Conservation (phyloP, 92 coral and sea anemone genomes). For the Palythoa caribaeorum region DNA sequence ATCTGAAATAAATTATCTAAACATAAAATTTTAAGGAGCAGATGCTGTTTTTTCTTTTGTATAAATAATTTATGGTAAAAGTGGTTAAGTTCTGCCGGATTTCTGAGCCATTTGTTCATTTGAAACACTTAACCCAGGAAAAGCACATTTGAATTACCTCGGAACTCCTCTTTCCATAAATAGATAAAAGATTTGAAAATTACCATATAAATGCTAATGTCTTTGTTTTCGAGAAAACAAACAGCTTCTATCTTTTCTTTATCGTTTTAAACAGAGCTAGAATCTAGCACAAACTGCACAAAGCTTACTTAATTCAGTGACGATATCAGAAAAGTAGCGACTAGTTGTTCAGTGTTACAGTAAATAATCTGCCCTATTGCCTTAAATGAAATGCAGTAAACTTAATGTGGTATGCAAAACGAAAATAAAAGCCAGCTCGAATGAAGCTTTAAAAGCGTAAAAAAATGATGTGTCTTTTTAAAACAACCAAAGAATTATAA, state of each 20-base stretch:
- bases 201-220: slow-evolving; percentile 22
- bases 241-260: background rate
- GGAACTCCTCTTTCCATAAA: background rate
- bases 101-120: background rate
- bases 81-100: background rate
- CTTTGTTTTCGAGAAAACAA: background rate
- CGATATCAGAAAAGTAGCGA: too few relatives aligned
- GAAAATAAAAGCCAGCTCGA: too few relatives aligned
- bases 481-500: background rate
- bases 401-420: too few relatives aligned
- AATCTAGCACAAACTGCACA: too few relatives aligned
- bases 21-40: background rate
- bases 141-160: background rate
- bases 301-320: too few relatives aligned
- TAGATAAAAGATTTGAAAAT: background rate
- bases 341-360: too few relatives aligned
- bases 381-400: too few relatives aligned
- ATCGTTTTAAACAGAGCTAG: background rate
- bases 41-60: background rate
- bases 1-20: background rate
- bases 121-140: background rate
- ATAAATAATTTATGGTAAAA: background rate
- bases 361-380: too few relatives aligned
- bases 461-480: too few relatives aligned
- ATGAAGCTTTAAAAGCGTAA: too few relatives aligned